phyloP scores from a whole-genome alignment of 35 echinoderm and acorn worm genomes.

The Apostichopus parvimensis region DNA sequence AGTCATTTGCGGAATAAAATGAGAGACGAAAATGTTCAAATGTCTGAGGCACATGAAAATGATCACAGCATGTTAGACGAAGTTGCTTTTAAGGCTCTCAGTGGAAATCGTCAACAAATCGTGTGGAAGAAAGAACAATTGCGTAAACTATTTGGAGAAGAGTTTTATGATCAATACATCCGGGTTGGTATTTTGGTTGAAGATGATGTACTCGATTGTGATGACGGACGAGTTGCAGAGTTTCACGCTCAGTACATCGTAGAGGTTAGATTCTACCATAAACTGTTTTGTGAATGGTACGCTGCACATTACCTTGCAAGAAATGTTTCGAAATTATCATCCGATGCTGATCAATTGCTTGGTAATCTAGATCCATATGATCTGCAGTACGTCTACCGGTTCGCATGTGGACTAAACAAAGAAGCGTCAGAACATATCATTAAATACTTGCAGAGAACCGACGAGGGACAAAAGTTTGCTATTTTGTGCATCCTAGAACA shows the following conservation, averaged over 20 bases:
- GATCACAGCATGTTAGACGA: conserved; percentile 12
- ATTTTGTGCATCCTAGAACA: conserved; percentile 17
- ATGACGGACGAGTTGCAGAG: too few species aligned
- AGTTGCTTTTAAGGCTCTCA: neutral
- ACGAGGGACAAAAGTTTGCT: conserved; percentile 30
- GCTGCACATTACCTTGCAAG: neutral
- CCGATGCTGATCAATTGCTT: neutral
- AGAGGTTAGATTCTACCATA: conserved; percentile 29
- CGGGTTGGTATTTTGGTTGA: conserved; percentile 28
- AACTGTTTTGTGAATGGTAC: conserved; percentile 31
- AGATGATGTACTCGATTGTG: neutral
- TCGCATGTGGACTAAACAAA: conserved; percentile 7
- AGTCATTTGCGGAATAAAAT: conserved; percentile 23
- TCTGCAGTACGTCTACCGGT: conserved; percentile 26
- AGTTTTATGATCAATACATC: neutral
- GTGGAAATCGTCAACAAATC: neutral
- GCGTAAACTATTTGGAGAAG: neutral
- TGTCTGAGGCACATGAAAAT: neutral
- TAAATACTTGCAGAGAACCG: neutral
- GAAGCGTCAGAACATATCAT: neutral
- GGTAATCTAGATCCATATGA: neutral
- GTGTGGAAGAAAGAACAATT: neutral
- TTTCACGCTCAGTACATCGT: neutral
- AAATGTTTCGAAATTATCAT: neutral
- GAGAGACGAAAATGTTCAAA: neutral